These are phyloP conservation scores for Onychomys torridus DNA, from an alignment of 2,797 vertebrate species.

Conservation along the genomic window DNA sequence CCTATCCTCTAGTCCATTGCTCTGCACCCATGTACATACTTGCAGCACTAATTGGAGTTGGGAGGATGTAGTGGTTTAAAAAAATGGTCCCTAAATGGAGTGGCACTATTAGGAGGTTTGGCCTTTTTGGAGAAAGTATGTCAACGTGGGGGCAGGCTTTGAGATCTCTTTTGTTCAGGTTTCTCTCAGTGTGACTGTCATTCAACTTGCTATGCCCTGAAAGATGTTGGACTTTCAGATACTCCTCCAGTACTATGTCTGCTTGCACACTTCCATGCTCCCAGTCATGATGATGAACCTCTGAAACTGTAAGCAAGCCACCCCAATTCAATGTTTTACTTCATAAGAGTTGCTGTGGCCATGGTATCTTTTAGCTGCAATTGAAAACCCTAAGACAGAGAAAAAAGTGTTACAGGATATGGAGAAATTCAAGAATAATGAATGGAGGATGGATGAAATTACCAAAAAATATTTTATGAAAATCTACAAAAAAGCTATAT, in stretches of 20 bases:
- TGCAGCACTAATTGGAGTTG: not conserved
- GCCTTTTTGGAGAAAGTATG: too few relatives aligned
- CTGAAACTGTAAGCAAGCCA: not conserved
- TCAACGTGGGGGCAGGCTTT: too few relatives aligned
- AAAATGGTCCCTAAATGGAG: too few relatives aligned
- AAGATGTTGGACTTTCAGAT: not conserved
- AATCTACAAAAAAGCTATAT: too few relatives aligned
- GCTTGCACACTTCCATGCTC: fast-evolving
- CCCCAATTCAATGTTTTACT: not conserved
- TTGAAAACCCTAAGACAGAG: not conserved
- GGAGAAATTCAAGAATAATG: not conserved
- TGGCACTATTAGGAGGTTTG: too few relatives aligned
- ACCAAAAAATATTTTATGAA: not conserved
- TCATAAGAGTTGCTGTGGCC: not conserved
- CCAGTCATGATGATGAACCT: not conserved
- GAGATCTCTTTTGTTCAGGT: too few relatives aligned
- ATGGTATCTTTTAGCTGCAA: not conserved
- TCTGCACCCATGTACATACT: not conserved
- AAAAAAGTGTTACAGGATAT: not conserved
- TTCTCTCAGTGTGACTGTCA: not conserved
- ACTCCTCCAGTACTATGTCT: not conserved
- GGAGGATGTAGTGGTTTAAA: too few relatives aligned
- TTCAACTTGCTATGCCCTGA: not conserved
- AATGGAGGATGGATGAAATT: not conserved
- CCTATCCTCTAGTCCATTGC: too few relatives aligned